Evolutionary conservation across 92 coral and sea anemone genomes (phyloP).

Genomic region (Bergia puertoricense): DNA sequence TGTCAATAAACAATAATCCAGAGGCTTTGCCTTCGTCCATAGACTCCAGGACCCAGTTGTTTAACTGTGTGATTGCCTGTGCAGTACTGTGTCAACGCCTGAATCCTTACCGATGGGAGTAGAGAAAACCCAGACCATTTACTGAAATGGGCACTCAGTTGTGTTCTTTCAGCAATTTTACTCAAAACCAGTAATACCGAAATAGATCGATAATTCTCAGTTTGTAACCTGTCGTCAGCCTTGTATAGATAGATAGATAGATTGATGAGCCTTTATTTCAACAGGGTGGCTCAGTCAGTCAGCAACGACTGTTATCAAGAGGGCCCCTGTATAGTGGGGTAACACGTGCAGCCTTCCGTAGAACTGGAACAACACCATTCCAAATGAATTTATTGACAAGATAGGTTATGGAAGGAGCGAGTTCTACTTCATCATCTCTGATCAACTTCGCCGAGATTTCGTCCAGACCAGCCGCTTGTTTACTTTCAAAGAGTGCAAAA

Average conservation of each 20-base stretch:
- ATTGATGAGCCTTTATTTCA: no score
- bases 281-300: no score
- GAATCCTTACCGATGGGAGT: constrained; percentile 47
- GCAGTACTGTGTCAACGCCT: constrained; percentile 52
- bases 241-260: constrained; percentile 48
- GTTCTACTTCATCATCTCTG: no score
- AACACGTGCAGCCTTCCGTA: constrained; percentile 36
- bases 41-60: neutral
- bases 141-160: constrained; percentile 7
- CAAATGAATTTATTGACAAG: neutral
- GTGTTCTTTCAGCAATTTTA: constrained; percentile 43
- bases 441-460: no score
- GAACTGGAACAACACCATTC: constrained; percentile 41
- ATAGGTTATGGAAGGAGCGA: no score
- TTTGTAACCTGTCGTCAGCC: constrained; percentile 47
- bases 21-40: constrained; percentile 51
- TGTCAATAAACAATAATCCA: constrained; percentile 55
- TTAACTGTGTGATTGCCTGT: constrained; percentile 49
- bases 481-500: neutral
- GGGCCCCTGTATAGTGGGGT: no score
- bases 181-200: constrained; percentile 44
- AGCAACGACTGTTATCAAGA: constrained; percentile 44
- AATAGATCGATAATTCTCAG: constrained; percentile 41
- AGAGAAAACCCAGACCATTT: constrained; percentile 10
- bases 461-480: constrained; percentile 25